Percentiles rank a stretch among this genome's conserved stretches.
phyloP scores from a whole-genome alignment of 1,140 invertebrate genomes.

The fruit fly (Drosophila melanogaster) region Release_6_plus_ISO1_MT NT_037436.4:3530001-3530500 shows the following conservation, averaged over 20 bases:
- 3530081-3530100: conserved; percentile 63
- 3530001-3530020: conserved; percentile 83
- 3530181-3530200: conserved; percentile 38
- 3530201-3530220: neutral
- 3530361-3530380: conserved; percentile 28
- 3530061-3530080: conserved; percentile 59
- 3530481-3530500: conserved; percentile 80
- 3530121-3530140: conserved; percentile 71
- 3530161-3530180: conserved; percentile 59
- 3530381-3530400: conserved; percentile 73
- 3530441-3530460: conserved; percentile 20
- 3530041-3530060: neutral
- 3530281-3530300: conserved; percentile 40
- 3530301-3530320: conserved; percentile 33
- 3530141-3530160: conserved; percentile 49
- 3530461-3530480: conserved; percentile 79
- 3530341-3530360: neutral
- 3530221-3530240: neutral
- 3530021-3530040: conserved; percentile 66
- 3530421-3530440: conserved; percentile 4
- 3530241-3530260: conserved; percentile 43
- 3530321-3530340: conserved; percentile 2
- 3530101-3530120: conserved; percentile 83
- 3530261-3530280: conserved; percentile 66
- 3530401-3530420: conserved; percentile 75